Conservation (phyloP, 2,113 vertebrate species). For the Scartelaos histophorus region DNA sequence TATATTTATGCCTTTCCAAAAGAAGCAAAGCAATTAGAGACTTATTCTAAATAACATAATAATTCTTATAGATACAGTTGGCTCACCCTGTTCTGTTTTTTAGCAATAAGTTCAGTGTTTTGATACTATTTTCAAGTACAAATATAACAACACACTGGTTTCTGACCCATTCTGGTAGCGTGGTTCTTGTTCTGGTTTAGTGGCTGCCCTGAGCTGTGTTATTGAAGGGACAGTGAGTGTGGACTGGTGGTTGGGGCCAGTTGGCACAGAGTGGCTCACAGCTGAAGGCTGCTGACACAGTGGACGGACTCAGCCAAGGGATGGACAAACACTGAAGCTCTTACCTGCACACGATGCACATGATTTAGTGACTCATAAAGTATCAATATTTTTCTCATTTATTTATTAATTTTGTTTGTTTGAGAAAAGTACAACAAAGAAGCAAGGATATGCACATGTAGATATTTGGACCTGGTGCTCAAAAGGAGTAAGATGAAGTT, state of each 20-base stretch:
- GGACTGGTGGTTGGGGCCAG: conserved; percentile 27
- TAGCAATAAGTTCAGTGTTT: too few relatives aligned
- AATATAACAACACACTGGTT: neutral
- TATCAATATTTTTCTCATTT: conserved; percentile 6
- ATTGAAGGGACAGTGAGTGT: conserved; percentile 34
- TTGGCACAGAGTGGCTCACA: conserved; percentile 32
- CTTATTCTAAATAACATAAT: neutral
- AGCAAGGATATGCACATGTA: too few relatives aligned
- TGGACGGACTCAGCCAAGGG: conserved; percentile 53
- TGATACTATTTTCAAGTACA: neutral
- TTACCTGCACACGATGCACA: conserved; percentile 34
- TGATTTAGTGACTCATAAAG: neutral
- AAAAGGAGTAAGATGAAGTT: too few relatives aligned
- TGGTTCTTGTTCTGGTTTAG: conserved; percentile 1
- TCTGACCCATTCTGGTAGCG: neutral
- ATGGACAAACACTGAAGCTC: conserved; percentile 47
- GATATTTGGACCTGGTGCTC: too few relatives aligned
- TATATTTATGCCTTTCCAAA: neutral
- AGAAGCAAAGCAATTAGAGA: neutral
- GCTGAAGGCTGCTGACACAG: conserved; percentile 60
- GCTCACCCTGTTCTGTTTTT: too few relatives aligned
- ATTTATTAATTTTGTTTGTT: too few relatives aligned
- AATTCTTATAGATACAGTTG: too few relatives aligned
- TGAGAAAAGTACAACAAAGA: too few relatives aligned
- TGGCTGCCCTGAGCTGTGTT: conserved; percentile 24